A percentile compares a stretch with the other conserved stretches of the same genome.
Evolutionary conservation across 2,888 invertebrate species (phyloP).

Genomic region (Podabrus alpinus): DNA sequence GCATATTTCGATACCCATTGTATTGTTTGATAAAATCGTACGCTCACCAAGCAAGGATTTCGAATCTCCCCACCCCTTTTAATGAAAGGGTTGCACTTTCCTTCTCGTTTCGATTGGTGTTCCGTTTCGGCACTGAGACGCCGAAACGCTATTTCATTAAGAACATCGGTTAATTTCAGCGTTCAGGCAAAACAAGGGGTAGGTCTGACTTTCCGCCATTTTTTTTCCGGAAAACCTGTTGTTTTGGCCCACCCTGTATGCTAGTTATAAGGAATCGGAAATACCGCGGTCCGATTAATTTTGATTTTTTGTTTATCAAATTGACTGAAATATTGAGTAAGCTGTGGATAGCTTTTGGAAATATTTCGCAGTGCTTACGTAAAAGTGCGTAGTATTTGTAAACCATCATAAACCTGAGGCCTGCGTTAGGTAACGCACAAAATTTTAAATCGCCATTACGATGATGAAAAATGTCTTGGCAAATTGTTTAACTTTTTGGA

Average conservation of each 20-base stretch:
- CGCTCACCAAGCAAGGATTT: not conserved
- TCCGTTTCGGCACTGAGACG: not conserved
- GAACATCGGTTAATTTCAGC: no score
- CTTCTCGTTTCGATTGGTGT: not conserved
- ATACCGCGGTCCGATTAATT: not conserved
- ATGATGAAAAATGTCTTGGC: not conserved
- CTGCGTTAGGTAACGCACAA: not conserved
- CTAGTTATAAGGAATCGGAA: not conserved
- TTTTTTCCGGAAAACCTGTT: not conserved
- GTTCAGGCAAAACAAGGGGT: no score
- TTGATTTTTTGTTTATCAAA: not conserved
- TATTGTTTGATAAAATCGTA: not conserved
- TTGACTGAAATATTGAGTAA: not conserved
- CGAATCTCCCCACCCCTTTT: not conserved
- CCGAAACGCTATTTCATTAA: no score
- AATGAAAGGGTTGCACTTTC: not conserved
- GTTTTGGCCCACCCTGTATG: not conserved
- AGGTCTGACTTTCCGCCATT: no score
- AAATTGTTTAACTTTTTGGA: not conserved
- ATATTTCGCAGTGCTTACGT: not conserved
- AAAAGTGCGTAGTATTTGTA: not conserved
- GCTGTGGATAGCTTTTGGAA: not conserved
- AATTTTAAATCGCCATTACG: not conserved
- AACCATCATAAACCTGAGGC: not conserved
- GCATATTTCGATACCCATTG: not conserved